Percentiles rank a stretch among this genome's conserved stretches.
These are phyloP conservation scores for Mactra quadrangularis DNA, from an alignment of 1,140 invertebrate genomes.

Conservation along the genomic window DNA sequence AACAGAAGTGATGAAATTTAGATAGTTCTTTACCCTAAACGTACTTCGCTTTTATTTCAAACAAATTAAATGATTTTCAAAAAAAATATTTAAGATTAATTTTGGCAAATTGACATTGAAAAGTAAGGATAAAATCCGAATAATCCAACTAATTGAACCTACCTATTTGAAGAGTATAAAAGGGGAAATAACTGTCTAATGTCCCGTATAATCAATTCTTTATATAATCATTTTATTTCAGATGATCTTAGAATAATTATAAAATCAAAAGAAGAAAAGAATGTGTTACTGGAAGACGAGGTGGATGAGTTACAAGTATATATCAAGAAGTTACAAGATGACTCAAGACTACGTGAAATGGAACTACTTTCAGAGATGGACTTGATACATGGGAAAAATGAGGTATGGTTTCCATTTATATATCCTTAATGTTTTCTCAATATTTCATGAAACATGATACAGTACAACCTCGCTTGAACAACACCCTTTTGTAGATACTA, in stretches of 20 bases:
- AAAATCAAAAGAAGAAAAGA: slow-evolving; percentile 63
- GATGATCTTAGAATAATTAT: slow-evolving; percentile 66
- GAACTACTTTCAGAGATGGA: slow-evolving; percentile 75
- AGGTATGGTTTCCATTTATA: slow-evolving; percentile 57
- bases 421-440: background rate
- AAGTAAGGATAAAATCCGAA: no score
- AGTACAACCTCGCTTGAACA: background rate
- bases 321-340: slow-evolving; percentile 61
- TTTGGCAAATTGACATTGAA: no score
- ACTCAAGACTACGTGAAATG: slow-evolving; percentile 62
- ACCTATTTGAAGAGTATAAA: no score
- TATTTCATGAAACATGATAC: background rate
- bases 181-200: no score
- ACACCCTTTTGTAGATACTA: background rate
- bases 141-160: no score
- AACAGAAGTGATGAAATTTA: no score
- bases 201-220: no score
- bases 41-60: no score
- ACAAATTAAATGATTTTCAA: no score
- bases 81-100: no score
- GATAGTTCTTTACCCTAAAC: no score
- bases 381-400: slow-evolving; percentile 75
- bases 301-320: slow-evolving; percentile 60
- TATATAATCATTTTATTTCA: slow-evolving; percentile 59
- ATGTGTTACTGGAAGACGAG: slow-evolving; percentile 60